These are phyloP conservation scores for Aricia artaxerxes DNA, from an alignment of 2,888 invertebrate genomes.

Conservation along the genomic window DNA sequence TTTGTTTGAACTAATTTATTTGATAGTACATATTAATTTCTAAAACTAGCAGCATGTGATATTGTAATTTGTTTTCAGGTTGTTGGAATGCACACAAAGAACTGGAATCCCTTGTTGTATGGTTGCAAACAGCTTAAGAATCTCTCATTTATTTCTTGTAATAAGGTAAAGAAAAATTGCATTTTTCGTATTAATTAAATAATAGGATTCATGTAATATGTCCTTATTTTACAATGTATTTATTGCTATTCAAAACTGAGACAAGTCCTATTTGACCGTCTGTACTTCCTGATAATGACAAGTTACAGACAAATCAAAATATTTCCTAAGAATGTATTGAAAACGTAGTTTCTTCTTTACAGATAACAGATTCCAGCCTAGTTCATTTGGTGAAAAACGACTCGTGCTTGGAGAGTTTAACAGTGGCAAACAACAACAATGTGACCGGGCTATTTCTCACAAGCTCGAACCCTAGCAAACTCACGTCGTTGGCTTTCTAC, in stretches of 20 bases:
- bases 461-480: constrained; percentile 52
- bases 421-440: constrained; percentile 65
- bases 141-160: constrained; percentile 72
- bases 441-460: constrained; percentile 70
- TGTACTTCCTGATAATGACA: no score
- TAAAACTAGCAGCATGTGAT: no score
- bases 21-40: neutral
- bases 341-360: constrained; percentile 41
- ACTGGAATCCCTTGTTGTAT: constrained; percentile 74
- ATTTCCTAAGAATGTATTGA: no score
- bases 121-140: constrained; percentile 73
- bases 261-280: no score
- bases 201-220: no score
- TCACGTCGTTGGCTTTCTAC: constrained; percentile 61
- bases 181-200: no score
- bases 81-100: constrained; percentile 71
- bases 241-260: no score
- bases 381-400: constrained; percentile 65
- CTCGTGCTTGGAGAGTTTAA: constrained; percentile 59
- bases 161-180: constrained; percentile 55
- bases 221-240: no score
- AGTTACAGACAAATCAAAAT: no score
- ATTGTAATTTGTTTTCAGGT: constrained; percentile 54
- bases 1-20: no score
- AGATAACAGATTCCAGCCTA: constrained; percentile 70